Evolutionary conservation across 2,113 vertebrate species (phyloP).

Genomic region (Prolemur simus): DNA sequence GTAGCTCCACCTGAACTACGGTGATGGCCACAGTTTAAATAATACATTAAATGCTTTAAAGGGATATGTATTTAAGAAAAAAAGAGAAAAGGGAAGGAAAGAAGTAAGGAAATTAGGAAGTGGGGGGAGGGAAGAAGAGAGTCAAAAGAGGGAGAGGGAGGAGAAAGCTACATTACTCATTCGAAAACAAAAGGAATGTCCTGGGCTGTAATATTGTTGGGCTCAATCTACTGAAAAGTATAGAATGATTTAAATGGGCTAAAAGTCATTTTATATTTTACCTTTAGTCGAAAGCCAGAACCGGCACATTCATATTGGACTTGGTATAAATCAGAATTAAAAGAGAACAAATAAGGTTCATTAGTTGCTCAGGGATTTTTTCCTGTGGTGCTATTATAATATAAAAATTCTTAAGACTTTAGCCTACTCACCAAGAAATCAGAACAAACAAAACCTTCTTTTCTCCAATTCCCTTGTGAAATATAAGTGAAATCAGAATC

Average conservation of each 20-base stretch:
- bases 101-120: background rate
- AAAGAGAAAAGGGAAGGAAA: background rate
- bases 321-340: constrained; percentile 46
- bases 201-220: background rate
- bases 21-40: background rate
- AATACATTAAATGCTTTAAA: background rate
- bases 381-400: constrained; percentile 34
- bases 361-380: constrained; percentile 43
- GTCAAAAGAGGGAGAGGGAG: background rate
- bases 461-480: constrained; percentile 39
- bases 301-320: background rate
- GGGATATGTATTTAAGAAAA: background rate
- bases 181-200: background rate
- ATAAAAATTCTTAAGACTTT: constrained; percentile 56
- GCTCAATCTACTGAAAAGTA: background rate
- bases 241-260: constrained; percentile 3
- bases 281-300: constrained; percentile 17
- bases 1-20: background rate
- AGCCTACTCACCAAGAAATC: constrained; percentile 47
- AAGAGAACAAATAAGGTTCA: constrained; percentile 6
- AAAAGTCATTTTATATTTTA: constrained; percentile 33
- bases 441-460: constrained; percentile 50
- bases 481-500: constrained; percentile 47
- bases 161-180: background rate
- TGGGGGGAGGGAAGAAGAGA: background rate